Evolutionary conservation across 2,113 vertebrate species (phyloP).

Genomic region (Acrocephalus kingi): DNA sequence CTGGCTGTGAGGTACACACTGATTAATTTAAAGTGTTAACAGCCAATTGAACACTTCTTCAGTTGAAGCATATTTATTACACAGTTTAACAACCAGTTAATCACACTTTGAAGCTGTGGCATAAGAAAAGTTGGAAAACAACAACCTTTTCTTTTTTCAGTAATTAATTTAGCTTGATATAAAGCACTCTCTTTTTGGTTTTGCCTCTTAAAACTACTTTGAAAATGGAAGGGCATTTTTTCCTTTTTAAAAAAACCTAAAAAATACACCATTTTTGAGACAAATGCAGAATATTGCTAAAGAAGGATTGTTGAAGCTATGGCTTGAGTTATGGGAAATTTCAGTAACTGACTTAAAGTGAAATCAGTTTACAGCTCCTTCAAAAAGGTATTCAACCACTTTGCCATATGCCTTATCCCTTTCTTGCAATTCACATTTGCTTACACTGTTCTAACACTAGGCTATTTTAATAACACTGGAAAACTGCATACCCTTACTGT

Average conservation of each 20-base stretch:
- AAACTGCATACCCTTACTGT: not conserved
- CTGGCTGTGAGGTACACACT: not conserved
- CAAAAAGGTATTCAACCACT: not conserved
- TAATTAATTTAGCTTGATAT: not conserved
- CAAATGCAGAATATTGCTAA: not conserved
- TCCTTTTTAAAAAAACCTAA: rapidly evolving
- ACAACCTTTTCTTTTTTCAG: not conserved
- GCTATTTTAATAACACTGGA: not conserved
- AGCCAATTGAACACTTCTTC: constrained; percentile 17
- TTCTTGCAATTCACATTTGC: not conserved
- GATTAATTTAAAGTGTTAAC: constrained; percentile 36
- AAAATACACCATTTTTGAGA: not conserved
- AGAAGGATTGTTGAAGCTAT: not conserved
- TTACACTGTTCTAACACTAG: not conserved
- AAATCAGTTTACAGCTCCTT: not conserved
- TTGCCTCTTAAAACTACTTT: not conserved
- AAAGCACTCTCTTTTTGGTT: not conserved
- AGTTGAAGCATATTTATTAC: not conserved
- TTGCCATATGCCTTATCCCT: not conserved
- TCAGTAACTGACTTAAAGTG: not conserved
- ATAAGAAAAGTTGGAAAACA: not conserved
- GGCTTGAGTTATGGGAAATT: not conserved
- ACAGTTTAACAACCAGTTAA: not conserved
- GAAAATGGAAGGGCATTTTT: not conserved
- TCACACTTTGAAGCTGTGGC: not conserved